phyloP scores from a whole-genome alignment of 2,888 invertebrate genomes.

The Smittia aterrima region DNA sequence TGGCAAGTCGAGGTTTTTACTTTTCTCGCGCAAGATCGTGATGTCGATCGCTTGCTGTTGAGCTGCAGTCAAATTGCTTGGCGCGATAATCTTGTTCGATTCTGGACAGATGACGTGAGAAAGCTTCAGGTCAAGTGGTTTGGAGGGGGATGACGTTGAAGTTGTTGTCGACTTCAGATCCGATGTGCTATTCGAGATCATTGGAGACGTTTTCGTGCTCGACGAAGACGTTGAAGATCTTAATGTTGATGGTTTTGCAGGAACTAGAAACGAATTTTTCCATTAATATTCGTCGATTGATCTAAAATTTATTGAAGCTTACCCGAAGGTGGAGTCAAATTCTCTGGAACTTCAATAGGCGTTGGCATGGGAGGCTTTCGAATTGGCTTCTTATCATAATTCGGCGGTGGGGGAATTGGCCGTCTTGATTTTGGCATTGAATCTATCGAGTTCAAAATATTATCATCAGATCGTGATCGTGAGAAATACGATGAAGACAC shows the following conservation, averaged over 20 bases:
- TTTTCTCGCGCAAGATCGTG: slow-evolving; percentile 80
- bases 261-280: slow-evolving; percentile 21
- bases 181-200: slow-evolving; percentile 46
- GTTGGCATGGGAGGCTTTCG: slow-evolving; percentile 56
- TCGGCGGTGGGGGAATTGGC: slow-evolving; percentile 60
- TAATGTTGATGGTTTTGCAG: slow-evolving; percentile 33
- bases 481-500: slow-evolving; percentile 58
- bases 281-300: neutral
- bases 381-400: slow-evolving; percentile 53
- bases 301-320: slow-evolving; percentile 45
- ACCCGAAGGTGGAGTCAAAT: slow-evolving; percentile 49
- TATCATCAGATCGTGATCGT: slow-evolving; percentile 77
- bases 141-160: slow-evolving; percentile 42
- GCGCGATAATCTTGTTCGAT: slow-evolving; percentile 42
- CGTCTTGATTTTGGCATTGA: slow-evolving; percentile 57
- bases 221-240: slow-evolving; percentile 34
- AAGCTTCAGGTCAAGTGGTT: slow-evolving; percentile 14
- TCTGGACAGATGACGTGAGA: slow-evolving; percentile 40
- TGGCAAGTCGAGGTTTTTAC: slow-evolving; percentile 85
- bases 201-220: slow-evolving; percentile 5
- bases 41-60: slow-evolving; percentile 63
- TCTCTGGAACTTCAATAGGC: slow-evolving; percentile 53
- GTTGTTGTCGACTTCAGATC: slow-evolving; percentile 57
- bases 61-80: slow-evolving; percentile 44
- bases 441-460: slow-evolving; percentile 70